Percentiles rank a stretch among this genome's conserved stretches.
Conservation (phyloP, 2,113 vertebrate species). For the Platysternon megacephalum region DNA sequence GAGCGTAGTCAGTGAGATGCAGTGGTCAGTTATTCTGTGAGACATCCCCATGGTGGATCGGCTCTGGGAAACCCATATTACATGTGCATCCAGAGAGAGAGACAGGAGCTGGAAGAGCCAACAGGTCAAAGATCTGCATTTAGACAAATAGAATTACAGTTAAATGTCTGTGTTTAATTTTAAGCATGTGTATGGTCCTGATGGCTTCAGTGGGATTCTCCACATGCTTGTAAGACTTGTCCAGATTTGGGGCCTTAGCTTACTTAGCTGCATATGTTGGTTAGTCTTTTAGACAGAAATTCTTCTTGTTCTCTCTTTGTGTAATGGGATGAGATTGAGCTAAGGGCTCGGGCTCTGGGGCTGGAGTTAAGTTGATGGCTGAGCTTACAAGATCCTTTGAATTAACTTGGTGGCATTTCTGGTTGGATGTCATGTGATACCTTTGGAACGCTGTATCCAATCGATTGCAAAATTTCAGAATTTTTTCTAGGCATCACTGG, state of each 20-base stretch:
- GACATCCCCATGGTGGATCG: background rate
- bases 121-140: background rate
- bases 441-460: background rate
- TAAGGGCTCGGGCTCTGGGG: background rate
- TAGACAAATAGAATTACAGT: background rate
- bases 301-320: background rate
- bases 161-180: background rate
- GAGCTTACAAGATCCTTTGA: background rate
- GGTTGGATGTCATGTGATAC: background rate
- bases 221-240: conserved; percentile 9
- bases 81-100: background rate
- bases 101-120: background rate
- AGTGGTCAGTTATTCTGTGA: background rate
- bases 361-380: fast-evolving
- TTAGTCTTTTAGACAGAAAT: background rate
- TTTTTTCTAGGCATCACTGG: background rate
- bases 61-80: background rate
- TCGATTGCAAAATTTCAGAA: background rate
- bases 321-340: background rate
- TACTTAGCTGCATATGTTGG: background rate
- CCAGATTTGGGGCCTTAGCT: background rate
- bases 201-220: conserved; percentile 41
- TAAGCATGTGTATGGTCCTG: fast-evolving
- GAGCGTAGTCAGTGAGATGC: fast-evolving
- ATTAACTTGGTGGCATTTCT: background rate